A percentile compares a stretch with the other conserved stretches of the same genome.
phyloP scores from a whole-genome alignment of 2,797 vertebrate species.

The Dendrocincla tyrannina region DNA sequence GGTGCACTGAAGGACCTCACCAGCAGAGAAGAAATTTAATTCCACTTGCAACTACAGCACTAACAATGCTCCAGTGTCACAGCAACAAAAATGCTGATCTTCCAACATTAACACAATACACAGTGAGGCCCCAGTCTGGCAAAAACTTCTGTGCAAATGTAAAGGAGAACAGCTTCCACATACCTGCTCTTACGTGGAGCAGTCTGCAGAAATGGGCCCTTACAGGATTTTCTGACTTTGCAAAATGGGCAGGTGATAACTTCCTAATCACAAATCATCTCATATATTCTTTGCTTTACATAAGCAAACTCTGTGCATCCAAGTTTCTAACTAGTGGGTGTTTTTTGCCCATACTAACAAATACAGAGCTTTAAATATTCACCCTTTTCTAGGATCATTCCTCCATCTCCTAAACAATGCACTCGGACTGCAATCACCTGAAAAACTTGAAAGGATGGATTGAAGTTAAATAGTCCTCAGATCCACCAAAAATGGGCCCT shows the following conservation, averaged over 20 bases:
- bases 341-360: neutral
- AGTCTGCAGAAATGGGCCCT: neutral
- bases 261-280: neutral
- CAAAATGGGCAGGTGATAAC: neutral
- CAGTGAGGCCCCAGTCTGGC: neutral
- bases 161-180: neutral
- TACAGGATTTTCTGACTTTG: neutral
- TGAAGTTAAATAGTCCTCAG: neutral
- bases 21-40: neutral
- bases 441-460: neutral
- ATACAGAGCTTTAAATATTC: constrained; percentile 13
- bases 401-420: neutral
- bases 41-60: neutral
- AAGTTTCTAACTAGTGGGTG: neutral
- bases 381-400: neutral
- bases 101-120: neutral
- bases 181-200: neutral
- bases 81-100: neutral
- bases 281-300: neutral
- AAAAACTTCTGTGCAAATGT: neutral
- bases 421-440: neutral
- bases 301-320: neutral
- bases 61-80: neutral
- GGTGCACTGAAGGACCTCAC: neutral
- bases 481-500: neutral